Base-by-base conservation (phyloP, 2,113 vertebrate genomes). In the Zosterops japonicus region DNA sequence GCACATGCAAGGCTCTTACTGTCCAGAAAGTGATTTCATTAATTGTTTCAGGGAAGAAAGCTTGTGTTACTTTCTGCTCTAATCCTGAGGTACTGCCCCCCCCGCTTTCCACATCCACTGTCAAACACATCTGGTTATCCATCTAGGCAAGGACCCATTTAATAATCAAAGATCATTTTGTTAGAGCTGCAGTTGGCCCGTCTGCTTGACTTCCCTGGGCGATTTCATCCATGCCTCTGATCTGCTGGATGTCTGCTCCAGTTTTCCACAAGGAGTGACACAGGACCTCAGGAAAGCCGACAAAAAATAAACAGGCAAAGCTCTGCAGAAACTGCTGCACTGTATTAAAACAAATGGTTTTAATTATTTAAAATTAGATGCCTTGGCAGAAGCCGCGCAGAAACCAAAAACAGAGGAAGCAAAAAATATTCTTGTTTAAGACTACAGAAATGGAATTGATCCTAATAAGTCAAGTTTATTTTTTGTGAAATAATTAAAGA, bases 11-110 rank as follows among this genome's bases (percentile, higher is more conserved):
- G 89, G 85, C 86, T 90, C 77, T 94, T 81, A 72, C 95, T 55
- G 69, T 92, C 95, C 70, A 72, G 95, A 96, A 95, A 97, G 95
- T 91, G 97, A 97, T 98, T 97, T 97, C 86, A 96, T 93, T 97
- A 96, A 98, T 96, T 97, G 95, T 95, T 94, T 80, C 83, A 53
- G 14, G 35, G 86, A 96, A 97, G 97, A 96, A 98, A 97, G 93
- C 94, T 46, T 71, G 85, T 77, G 86, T 96, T 89, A 95, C 91
- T 96, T 95, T 96, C 90, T 95, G 65, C 59, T 41, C 74, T 97
- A 97, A 98, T 96, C 93, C 94, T 76, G 77, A 78, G 35, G 61
- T 81, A 74, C 19, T 55, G 39, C 24, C 70, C 56, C 56, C 53
- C 46, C 15, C 5, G 63, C 79, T 84, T 87, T 96, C 90, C 78